phyloP scores from a whole-genome alignment of 1,140 invertebrate species.

The Drosophila bocqueti region DNA sequence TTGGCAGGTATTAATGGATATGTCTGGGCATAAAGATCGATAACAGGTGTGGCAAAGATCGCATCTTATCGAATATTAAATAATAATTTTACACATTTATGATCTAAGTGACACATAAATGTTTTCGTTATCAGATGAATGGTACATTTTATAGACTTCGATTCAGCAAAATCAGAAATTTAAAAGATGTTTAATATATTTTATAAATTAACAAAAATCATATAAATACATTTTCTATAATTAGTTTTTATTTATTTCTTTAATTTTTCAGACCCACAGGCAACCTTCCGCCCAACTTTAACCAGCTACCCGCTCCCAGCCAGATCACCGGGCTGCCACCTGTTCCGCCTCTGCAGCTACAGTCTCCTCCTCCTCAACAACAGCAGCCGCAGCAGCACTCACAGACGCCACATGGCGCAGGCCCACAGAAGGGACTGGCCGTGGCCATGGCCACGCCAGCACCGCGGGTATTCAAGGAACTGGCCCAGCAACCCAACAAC shows the following conservation, averaged over 20 bases:
- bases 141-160: neutral
- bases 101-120: neutral
- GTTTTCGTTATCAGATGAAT: neutral
- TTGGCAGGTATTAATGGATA: neutral
- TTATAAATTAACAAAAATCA: neutral
- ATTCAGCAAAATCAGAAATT: too few species aligned
- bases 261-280: slow-evolving; percentile 52
- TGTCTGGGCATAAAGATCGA: neutral
- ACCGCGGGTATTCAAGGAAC: slow-evolving; percentile 76
- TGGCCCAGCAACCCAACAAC: slow-evolving; percentile 74
- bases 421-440: slow-evolving; percentile 48
- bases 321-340: slow-evolving; percentile 65
- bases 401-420: slow-evolving; percentile 11
- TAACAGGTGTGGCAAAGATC: neutral
- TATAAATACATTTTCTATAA: neutral
- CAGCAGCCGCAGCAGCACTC: slow-evolving; percentile 21
- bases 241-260: neutral
- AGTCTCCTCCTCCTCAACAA: slow-evolving; percentile 16
- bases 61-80: neutral
- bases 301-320: slow-evolving; percentile 51
- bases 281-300: slow-evolving; percentile 66
- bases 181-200: neutral
- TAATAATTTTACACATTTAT: neutral
- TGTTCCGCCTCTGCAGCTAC: slow-evolving; percentile 35
- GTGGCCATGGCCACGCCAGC: slow-evolving; percentile 83